Evolutionary conservation across 2,797 vertebrate genomes (phyloP).

Genomic region (Thamnophis elegans): DNA sequence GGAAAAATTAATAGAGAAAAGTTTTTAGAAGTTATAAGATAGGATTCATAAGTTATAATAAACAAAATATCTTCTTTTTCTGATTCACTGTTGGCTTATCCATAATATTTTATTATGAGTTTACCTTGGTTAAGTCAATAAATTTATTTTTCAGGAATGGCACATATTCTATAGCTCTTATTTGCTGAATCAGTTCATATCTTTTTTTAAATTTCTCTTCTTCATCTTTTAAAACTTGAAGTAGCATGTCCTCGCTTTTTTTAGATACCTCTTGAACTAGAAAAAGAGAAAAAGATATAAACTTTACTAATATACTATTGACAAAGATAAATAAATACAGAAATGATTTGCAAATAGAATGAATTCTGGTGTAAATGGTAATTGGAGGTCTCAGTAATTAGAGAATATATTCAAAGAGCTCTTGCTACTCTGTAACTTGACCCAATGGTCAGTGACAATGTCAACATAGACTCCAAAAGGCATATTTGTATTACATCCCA

Average conservation of each 20-base stretch:
- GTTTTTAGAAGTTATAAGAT: background rate
- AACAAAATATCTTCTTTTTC: background rate
- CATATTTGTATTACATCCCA: background rate
- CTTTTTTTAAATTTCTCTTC: slow-evolving; percentile 77
- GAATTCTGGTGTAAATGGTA: background rate
- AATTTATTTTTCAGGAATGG: slow-evolving; percentile 72
- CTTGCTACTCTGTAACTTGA: background rate
- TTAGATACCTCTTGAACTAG: slow-evolving; percentile 85
- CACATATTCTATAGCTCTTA: slow-evolving; percentile 76
- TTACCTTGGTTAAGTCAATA: slow-evolving; percentile 86
- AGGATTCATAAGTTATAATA: background rate
- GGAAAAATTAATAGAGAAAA: background rate
- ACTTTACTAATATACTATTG: background rate
- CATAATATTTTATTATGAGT: background rate
- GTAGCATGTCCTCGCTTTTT: slow-evolving; percentile 78
- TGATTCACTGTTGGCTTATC: background rate
- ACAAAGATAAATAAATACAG: background rate
- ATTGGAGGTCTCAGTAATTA: background rate
- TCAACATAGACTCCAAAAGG: background rate
- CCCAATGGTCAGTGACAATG: background rate
- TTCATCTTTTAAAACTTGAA: slow-evolving; percentile 75
- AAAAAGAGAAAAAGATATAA: slow-evolving; percentile 36
- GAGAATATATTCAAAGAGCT: background rate
- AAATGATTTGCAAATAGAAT: background rate
- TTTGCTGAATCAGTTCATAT: slow-evolving; percentile 78